Base-by-base conservation (phyloP, 64 coral and sea anemone genomes). In the Orbicella faveolata region DNA sequence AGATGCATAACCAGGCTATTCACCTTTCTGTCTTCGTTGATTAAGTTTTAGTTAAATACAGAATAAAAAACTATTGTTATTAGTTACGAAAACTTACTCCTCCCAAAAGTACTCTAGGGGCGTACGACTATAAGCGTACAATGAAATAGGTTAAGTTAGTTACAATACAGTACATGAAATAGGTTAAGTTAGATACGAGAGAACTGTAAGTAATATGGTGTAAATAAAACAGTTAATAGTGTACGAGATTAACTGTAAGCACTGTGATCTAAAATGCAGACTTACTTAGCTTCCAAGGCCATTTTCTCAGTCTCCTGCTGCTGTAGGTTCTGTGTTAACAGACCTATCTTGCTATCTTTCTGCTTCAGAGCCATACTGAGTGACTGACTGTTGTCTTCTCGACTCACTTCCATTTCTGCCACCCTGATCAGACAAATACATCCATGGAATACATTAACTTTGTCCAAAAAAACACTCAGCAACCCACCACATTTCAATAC, bases 231-330 rank as follows among this genome's bases (percentile, higher is more conserved):
- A n/a, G n/a, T n/a, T n/a, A n/a, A n/a, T n/a, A n/a, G n/a, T n/a
- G 64, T 67, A 19, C 20, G 44, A 48, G 44, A 48, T n/a, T 4
- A 9, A 59, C 55, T 59, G 10, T 15, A 70, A 6, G 21, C 33
- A 11, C 21, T 25, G 1, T 87, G 19, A 59, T 14, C 25, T 41
- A 14, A 17, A 17, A 78, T 15, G 13, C 15, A 1, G 20, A 37
- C 90, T 87, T 80, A 92, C 90, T 87, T 87, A 57, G 67, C 86
- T 73, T 92, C 90, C 75, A 87, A 36, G 41, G 75, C 81, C 74
- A 87, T 87, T 36, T 87, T 80, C 23, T 92, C 83, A 21, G 36
- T 34, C 44, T 92, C 90, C 33, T 83, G 84, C 53, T 92, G 84
- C 44, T 92, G 84, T 34, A 69, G 51, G 63, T 75, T 92, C 75